Conservation (phyloP, 1,140 invertebrate species). For the Tachypleus tridentatus region DNA sequence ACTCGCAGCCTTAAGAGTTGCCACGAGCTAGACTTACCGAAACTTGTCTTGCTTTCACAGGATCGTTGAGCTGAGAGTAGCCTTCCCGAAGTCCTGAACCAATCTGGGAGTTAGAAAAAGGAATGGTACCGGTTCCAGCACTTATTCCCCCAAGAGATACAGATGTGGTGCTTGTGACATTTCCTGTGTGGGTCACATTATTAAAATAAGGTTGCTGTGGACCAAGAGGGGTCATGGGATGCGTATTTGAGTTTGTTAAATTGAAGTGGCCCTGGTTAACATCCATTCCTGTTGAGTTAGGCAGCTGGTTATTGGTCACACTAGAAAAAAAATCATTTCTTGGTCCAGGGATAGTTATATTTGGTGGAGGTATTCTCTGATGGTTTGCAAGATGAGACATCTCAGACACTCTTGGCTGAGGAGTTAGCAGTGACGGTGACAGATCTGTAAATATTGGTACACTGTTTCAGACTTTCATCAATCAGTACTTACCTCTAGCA, state of each 20-base stretch:
- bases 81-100: conserved; percentile 11
- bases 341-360: conserved; percentile 13
- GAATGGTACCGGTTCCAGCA: conserved; percentile 5
- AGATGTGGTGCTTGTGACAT: conserved; percentile 12
- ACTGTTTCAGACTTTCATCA: no score
- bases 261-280: conserved; percentile 15
- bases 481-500: no score
- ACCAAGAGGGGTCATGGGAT: conserved; percentile 11
- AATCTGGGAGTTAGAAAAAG: conserved; percentile 11
- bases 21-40: conserved; percentile 4
- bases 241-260: conserved; percentile 9
- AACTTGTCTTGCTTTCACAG: conserved; percentile 16
- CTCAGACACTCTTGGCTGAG: neutral
- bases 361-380: conserved; percentile 17
- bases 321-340: no score
- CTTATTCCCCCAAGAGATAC: conserved; percentile 8
- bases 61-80: conserved; percentile 12
- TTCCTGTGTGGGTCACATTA: conserved; percentile 5
- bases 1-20: no score
- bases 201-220: conserved; percentile 12
- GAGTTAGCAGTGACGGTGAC: no score
- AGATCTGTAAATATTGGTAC: no score
- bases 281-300: neutral
- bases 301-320: no score
- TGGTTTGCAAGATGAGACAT: conserved; percentile 11